phyloP scores from a whole-genome alignment of 2,797 vertebrate species.

The Halcyon chelicuti region DNA sequence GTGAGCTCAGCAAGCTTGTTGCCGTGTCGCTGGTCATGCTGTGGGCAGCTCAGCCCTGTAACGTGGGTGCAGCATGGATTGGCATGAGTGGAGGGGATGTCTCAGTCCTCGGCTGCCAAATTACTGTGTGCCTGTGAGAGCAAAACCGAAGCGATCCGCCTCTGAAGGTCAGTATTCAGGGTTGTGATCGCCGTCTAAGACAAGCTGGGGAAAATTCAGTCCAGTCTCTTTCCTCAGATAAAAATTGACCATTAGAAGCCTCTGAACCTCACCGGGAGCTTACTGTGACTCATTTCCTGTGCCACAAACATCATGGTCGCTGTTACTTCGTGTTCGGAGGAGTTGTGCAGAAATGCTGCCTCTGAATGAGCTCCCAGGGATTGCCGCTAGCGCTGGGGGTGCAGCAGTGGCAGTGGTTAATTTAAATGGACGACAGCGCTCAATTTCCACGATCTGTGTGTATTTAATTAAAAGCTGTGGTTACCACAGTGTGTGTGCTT shows the following conservation, averaged over 20 bases:
- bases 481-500: neutral
- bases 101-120: neutral
- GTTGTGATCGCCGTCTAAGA: neutral
- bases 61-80: accelerated
- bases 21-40: accelerated
- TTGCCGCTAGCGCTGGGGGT: neutral
- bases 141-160: neutral
- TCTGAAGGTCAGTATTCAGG: neutral
- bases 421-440: neutral
- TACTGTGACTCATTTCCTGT: conserved; percentile 48
- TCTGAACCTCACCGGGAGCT: neutral
- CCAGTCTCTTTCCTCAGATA: conserved; percentile 2
- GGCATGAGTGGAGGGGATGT: neutral
- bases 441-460: neutral
- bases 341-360: neutral
- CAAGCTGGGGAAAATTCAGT: conserved; percentile 4
- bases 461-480: neutral
- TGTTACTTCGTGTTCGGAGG: neutral
- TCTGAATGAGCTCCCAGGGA: neutral
- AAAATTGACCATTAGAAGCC: neutral
- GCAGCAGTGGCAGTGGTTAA: accelerated
- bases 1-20: neutral
- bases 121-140: neutral
- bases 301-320: neutral
- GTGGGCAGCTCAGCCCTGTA: neutral